Conservation (phyloP, 2,113 vertebrate genomes). For the Oryzias woworae region DNA sequence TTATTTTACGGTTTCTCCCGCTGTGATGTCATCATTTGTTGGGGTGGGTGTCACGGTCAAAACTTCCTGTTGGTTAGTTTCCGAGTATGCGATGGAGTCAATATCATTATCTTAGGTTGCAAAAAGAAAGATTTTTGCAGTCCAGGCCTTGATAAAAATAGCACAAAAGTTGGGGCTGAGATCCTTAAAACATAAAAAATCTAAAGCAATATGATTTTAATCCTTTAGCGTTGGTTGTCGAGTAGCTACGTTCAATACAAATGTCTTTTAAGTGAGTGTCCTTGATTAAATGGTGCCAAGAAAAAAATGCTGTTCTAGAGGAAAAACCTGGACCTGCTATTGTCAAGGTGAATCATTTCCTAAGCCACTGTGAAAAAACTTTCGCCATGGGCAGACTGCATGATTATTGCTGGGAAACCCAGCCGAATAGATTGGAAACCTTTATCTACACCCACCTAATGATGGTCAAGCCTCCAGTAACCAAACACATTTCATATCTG, state of each 20-base stretch:
- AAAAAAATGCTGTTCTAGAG: slow-evolving; percentile 42
- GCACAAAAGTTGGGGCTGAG: too few species aligned
- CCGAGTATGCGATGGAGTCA: too few species aligned
- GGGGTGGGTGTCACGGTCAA: too few species aligned
- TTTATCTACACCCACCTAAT: slow-evolving; percentile 12
- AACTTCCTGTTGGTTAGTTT: too few species aligned
- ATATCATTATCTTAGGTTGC: too few species aligned
- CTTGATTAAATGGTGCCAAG: slow-evolving; percentile 36
- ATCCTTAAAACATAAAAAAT: too few species aligned
- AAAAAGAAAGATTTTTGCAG: too few species aligned
- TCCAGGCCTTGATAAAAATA: too few species aligned
- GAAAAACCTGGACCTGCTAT: slow-evolving; percentile 33
- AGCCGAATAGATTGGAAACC: slow-evolving; percentile 13
- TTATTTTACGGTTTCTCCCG: too few species aligned
- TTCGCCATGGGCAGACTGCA: slow-evolving; percentile 14
- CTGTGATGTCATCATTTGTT: too few species aligned
- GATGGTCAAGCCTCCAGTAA: slow-evolving; percentile 10
- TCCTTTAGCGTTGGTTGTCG: too few species aligned
- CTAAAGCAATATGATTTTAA: too few species aligned
- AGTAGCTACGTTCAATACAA: slow-evolving; percentile 30
- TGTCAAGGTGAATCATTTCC: slow-evolving; percentile 44
- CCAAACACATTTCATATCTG: slow-evolving; percentile 10
- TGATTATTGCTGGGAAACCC: slow-evolving; percentile 19
- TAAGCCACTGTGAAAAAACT: slow-evolving; percentile 1
- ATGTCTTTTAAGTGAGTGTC: slow-evolving; percentile 28